Evolutionary conservation across 2,113 vertebrate species (phyloP), one percentile per base, ranked within the genome.

Genomic region (Bos taurus): DNA sequence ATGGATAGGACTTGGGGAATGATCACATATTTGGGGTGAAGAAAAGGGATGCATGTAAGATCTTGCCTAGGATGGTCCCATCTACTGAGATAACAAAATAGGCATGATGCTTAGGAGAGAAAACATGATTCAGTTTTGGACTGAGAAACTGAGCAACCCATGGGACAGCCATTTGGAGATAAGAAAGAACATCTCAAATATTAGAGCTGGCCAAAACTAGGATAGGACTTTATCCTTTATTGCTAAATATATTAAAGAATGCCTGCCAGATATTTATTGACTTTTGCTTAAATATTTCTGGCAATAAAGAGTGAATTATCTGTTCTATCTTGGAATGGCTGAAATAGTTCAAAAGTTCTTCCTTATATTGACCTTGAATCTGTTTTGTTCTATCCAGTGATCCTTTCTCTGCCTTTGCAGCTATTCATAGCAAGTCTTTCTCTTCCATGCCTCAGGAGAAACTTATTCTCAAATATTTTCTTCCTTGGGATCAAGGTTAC

Each of bases 201-300:
- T 60, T 54, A 83, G 50, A 54, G 25, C 28, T 87, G 90, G 46
- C 9, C 23, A 90, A 87, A 95, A 86, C 40, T 85, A 15, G 57
- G 81, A 64, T n/a, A 74, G 52, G 25, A 8, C 15, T 91, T 96
- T 92, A 89, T 77, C 90, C 46, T 74, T 28, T 86, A 50, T 46
- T 74, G 57, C 28, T 93, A 57, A 82, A 64, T 77, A n/a, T 85
- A 85, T 84, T 88, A 40, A 54, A 82, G 60, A 50, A 62, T 59
- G 9, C 17, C 62, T 64, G 59, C 82, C 43, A 88, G 23, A n/a
- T 89, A 17, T 30, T 62, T 88, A 88, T 28, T 33, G 19, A 77
- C 71, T 93, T 87, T 81, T 90, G 62, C 30, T 95, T 71, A 85
- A 33, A 52, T 90, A 87, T 83, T 94, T 92, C 81, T 74, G 84